Evolutionary conservation across 2,797 vertebrate genomes (phyloP), one percentile per base, ranked within the genome.

Genomic region (Melopsittacus undulatus): DNA sequence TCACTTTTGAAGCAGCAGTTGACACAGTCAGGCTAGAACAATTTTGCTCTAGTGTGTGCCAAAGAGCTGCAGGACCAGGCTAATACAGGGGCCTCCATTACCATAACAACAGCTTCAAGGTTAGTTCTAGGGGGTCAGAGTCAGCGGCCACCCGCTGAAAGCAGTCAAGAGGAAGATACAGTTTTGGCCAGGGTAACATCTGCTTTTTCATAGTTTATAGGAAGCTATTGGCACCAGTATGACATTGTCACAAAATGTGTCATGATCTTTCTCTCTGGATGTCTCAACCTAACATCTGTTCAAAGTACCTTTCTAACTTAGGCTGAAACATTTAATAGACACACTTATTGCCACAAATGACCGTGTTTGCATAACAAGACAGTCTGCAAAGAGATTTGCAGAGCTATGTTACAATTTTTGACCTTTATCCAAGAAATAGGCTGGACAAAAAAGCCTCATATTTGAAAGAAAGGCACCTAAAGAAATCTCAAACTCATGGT

Each of bases 211-310:
- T 38, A 66, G 92, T 42, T 92, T 83, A 70, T 87, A 79, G 78
- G 52, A 89, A 94, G 29, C 45, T 93, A 26, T 22, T 89, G 83
- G 86, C 90, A 91, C 10, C 0, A 0, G 21, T 56, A 79, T 16
- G 40, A 49, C 67, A 57, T 15, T 64, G 83, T 76, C 78, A 92
- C 78, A 49, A 68, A 70, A 82, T 4, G 2, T 82, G 81, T 85
- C 88, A 72, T 7, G 61, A 85, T 68, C 88, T 84, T 95, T 94
- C 70, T 70, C 88, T 56, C 68, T 56, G 59, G 83, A 82, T 52
- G 45, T 59, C 73, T 95, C 78, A 93, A 45, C 23, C 32, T 51
- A 87, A 87, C 77, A 90, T 89, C 93, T 96, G 90, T 82, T 87
- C 83, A 64, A 84, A 82, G 26, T 23, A 82, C 68, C 68, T 80